Evolutionary conservation across 2,888 invertebrate species (phyloP).

Genomic region (Agriotes lineatus): DNA sequence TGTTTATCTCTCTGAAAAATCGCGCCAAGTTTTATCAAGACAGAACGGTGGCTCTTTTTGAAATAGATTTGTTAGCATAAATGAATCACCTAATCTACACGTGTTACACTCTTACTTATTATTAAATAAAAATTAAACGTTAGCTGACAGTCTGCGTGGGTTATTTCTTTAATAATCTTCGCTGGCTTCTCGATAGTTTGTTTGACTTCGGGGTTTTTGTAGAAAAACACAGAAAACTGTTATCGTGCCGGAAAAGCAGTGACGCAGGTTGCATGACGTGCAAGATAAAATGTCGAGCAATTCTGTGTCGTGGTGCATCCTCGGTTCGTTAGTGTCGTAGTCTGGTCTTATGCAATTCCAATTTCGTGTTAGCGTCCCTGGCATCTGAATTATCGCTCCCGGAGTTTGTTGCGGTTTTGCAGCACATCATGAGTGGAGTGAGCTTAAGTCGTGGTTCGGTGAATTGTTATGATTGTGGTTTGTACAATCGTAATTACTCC

Average conservation of each 20-base stretch:
- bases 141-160: too few relatives aligned
- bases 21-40: too few relatives aligned
- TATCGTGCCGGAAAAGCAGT: neutral
- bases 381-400: slow-evolving; percentile 31
- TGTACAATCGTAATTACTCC: slow-evolving; percentile 49
- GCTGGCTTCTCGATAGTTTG: neutral
- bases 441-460: slow-evolving; percentile 36
- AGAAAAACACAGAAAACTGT: neutral
- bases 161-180: neutral
- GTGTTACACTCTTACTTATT: too few relatives aligned
- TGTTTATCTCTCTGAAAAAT: too few relatives aligned
- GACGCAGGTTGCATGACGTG: slow-evolving; percentile 10
- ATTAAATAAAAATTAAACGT: too few relatives aligned
- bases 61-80: too few relatives aligned
- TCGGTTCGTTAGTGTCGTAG: slow-evolving; percentile 30
- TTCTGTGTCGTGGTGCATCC: slow-evolving; percentile 9
- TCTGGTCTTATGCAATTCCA: slow-evolving; percentile 33
- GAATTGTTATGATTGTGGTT: slow-evolving; percentile 52
- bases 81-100: too few relatives aligned
- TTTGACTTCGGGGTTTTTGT: neutral
- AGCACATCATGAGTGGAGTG: slow-evolving; percentile 30
- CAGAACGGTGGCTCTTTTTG: too few relatives aligned
- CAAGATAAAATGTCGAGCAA: slow-evolving; percentile 16
- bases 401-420: slow-evolving; percentile 33
- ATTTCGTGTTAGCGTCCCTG: slow-evolving; percentile 27